Evolutionary conservation across 2,797 vertebrate genomes (phyloP), one percentile per base, ranked within the genome.

Genomic region (Tapirus indicus): DNA sequence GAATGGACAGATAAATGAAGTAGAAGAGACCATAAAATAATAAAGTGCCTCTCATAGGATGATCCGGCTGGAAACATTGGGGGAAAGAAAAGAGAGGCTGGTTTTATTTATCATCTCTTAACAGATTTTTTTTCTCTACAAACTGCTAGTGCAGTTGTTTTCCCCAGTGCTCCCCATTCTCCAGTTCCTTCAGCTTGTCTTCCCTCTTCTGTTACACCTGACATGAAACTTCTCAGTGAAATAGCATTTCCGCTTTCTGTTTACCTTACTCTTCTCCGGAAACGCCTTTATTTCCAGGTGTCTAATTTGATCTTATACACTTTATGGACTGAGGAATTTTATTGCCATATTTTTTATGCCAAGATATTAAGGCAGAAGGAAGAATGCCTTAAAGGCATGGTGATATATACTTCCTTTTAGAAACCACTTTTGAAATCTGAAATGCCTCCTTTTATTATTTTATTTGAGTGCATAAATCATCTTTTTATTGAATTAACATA

Each of bases 391-490:
- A 21, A 79, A 96, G 20, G 12, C 16, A 78, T 27, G 35, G 77
- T 82, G 27, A 87, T 68, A 21, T 35, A 41, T 79, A 89, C 16
- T 52, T 89, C 68, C 49, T 97, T 95, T 88, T 88, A 90, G 44
- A 95, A 92, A 80, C 21, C 32, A 64, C 84, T 71, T 94, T 94
- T 74, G 74, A 78, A 96, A 95, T 88, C 41, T 80, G 27, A 95
- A 95, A 88, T 98, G 27, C 52, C n/a, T 83, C 13, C 3, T 79
- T 93, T 83, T 54, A 77, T 77, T 92, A 29, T 60, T 94, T 52
- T 88, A 79, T 49, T 92, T 88, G 77, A 77, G 74, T 89, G 0
- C 11, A 38, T 25, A 56, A 29, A 54, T 49, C 9, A 87, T 77
- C 86, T 88, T 91, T 88, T 96, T 32, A 72, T 91, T n/a, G 88